Percentiles rank a stretch among this genome's conserved stretches.
Conservation (phyloP, 1,140 invertebrate species). For the Zaprionus africanus region DNA sequence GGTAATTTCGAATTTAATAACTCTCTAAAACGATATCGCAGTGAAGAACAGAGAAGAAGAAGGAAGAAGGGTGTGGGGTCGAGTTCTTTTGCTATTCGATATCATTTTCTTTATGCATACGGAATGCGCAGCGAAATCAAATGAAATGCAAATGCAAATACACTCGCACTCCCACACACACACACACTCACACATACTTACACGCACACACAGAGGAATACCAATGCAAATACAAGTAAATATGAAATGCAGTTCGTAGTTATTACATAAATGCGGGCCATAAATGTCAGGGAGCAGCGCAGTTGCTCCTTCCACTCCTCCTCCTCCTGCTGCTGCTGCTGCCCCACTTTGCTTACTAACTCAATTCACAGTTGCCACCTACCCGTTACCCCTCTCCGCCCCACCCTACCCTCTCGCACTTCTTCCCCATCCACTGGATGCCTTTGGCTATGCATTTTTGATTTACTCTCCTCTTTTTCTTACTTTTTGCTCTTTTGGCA, state of each 20-base stretch:
- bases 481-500: slow-evolving; percentile 52
- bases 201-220: not conserved
- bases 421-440: not conserved
- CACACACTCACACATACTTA: not conserved
- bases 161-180: not conserved
- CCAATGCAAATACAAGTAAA: slow-evolving; percentile 2
- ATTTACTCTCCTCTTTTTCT: slow-evolving; percentile 45
- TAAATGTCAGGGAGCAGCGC: slow-evolving; percentile 38
- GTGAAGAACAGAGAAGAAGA: no score
- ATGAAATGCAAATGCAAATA: slow-evolving; percentile 15
- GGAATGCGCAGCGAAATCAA: slow-evolving; percentile 7
- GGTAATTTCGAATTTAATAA: no score
- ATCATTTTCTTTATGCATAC: slow-evolving; percentile 19
- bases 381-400: not conserved
- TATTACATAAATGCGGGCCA: slow-evolving; percentile 41
- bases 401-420: not conserved
- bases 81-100: not conserved
- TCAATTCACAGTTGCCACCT: slow-evolving; percentile 15
- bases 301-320: slow-evolving; percentile 2
- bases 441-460: slow-evolving; percentile 61
- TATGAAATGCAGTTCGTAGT: slow-evolving; percentile 14
- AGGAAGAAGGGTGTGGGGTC: not conserved
- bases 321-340: not conserved
- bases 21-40: not conserved
- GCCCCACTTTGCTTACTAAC: slow-evolving; percentile 23